Conservation (phyloP, 2,888 invertebrate species). For the Sarcophaga rosellei region DNA sequence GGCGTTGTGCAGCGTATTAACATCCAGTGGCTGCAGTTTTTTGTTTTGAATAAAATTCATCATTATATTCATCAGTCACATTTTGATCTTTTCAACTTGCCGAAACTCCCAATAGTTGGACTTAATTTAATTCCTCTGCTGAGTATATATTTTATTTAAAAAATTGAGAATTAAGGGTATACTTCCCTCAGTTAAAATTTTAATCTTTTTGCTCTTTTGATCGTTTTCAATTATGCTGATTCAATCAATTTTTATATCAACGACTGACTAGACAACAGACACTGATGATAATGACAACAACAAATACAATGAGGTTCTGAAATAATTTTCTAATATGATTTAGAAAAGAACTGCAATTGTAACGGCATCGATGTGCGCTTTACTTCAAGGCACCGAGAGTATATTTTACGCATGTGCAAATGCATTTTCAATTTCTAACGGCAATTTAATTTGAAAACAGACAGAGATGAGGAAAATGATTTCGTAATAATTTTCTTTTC, state of each 20-base stretch:
- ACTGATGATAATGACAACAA: not conserved
- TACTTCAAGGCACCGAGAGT: not conserved
- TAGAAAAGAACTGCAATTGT: not conserved
- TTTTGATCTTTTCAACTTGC: no score
- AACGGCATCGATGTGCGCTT: not conserved
- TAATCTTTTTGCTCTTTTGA: conserved; percentile 26
- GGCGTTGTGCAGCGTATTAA: no score
- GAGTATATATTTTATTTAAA: not conserved
- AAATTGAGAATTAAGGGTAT: not conserved
- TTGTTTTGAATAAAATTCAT: no score
- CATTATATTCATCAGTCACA: no score
- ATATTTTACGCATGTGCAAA: conserved; percentile 59
- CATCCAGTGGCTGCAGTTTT: no score
- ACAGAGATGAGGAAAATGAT: conserved; percentile 33
- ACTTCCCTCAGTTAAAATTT: not conserved
- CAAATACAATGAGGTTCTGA: not conserved
- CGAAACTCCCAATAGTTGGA: no score
- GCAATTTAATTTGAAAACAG: conserved; percentile 51
- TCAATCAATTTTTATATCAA: conserved; percentile 47
- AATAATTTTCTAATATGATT: not conserved
- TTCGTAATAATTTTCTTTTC: conserved; percentile 44
- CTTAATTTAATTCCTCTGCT: no score
- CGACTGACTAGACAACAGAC: conserved; percentile 38
- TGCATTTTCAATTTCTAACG: conserved; percentile 52
- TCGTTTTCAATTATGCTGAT: conserved; percentile 51